Evolutionary conservation across 2,888 invertebrate genomes (phyloP), one percentile per base, ranked within the genome.

Genomic region (Meiosimyza decipiens): DNA sequence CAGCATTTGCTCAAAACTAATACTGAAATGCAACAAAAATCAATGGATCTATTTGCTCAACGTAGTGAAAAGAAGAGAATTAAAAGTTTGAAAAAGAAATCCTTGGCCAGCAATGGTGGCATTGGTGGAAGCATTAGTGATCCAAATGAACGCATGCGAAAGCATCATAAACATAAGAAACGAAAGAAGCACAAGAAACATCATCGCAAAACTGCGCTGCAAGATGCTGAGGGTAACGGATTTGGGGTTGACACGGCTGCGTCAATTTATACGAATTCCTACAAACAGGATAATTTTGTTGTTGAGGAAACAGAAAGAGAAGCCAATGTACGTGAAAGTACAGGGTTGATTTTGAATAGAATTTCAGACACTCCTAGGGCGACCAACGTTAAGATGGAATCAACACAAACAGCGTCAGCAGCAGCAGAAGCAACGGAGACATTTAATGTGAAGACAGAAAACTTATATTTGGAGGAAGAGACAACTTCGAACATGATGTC

Each of bases 161-260:
- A 92, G 80, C 92, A 92, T 78, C 90, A 90, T 73, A 94, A 94
- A 81, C 94, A 94, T 79, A 94, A 93, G 85, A 94, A 94, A 83
- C 93, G 94, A 80, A 91, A 91, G 78, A 94, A 94, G 86, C 94
- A 94, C 81, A 92, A 92, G 84, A 93, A 93, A 82, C 91, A 93
- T 82, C 91, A 82, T 76, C 84, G 84, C 67, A 85, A 83, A 72
- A 11, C 51, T 16, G 3, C 51, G 59, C 60, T 33, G 9, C 60
- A 57, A 28, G 62, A 28, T 13, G 13, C 50, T 62, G 70, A 70
- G 49, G 40, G 50, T 4, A 70, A 11, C 51, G n/a, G 33, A 13
- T 62, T 62, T 16, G 70, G n/a, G 15, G 70, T 52, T 15, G 60
- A 49, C 18, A 13, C 54, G 18, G 59, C 54, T 13, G 3, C 52